phyloP scores from a whole-genome alignment of 1,140 invertebrate species.

The Euglossa dilemma region DNA sequence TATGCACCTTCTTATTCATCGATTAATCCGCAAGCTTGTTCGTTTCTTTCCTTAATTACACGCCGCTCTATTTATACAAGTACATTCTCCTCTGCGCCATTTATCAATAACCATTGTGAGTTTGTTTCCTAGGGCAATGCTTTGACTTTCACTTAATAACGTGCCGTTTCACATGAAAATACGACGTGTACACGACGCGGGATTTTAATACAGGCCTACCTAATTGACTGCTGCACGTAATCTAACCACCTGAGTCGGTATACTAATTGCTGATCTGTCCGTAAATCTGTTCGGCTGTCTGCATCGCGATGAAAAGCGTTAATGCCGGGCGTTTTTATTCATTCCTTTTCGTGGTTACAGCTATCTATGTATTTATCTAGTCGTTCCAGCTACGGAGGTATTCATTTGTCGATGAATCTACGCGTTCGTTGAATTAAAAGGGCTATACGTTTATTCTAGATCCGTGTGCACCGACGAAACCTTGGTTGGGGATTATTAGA shows the following conservation, averaged over 20 bases:
- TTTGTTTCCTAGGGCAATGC: neutral
- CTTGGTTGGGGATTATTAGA: no score
- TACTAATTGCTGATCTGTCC: slow-evolving; percentile 1
- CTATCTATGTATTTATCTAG: neutral
- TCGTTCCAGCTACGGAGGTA: neutral
- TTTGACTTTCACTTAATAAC: slow-evolving; percentile 16
- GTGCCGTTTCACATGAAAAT: neutral
- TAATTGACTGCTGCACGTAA: neutral
- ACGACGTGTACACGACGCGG: neutral
- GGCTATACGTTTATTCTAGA: no score
- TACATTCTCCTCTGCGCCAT: neutral
- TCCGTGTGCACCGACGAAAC: no score
- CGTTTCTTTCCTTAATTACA: neutral
- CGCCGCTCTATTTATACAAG: neutral
- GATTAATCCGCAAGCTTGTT: no score
- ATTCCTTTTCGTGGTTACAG: neutral
- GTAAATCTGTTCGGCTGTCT: neutral
- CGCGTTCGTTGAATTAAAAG: neutral
- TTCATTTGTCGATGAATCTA: neutral
- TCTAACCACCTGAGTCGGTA: neutral
- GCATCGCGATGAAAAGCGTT: neutral
- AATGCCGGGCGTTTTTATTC: no score
- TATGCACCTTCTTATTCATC: neutral
- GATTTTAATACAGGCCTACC: neutral
- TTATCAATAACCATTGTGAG: neutral